Base-by-base conservation (phyloP, 2,113 vertebrate genomes). In the Recurvirostra avosetta region DNA sequence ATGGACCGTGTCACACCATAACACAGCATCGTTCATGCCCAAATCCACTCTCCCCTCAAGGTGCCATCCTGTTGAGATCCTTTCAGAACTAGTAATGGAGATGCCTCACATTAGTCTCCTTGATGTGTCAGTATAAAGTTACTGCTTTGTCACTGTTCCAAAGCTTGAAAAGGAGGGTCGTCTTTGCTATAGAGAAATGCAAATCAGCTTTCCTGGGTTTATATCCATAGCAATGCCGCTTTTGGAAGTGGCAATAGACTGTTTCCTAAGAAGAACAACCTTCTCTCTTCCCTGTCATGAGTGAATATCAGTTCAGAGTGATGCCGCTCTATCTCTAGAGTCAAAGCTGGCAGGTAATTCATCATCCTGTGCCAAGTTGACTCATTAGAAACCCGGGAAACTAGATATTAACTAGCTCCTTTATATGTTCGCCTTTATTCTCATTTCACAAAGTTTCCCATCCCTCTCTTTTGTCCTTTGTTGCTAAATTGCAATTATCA, bases 311-410 rank as follows among this genome's bases (percentile, higher is more conserved):
- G 61, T 74, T 87, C 83, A 88, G 95, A 11, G 3, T 89, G 88
- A 87, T 68, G 80, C 76, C 0, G 7, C 27, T 92, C 65, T 86
- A 53, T 68, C 79, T 94, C 61, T 45, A 65, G 83, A 92, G 95
- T 78, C 43, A 94, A 88, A 75, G 36, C 52, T 96, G 96, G 86
- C 95, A 94, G 94, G 80, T 88, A 81, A 95, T 96, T 94, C 65
- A 92, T 96, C 95, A 94, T 68, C 49, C 45, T 61, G 58, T 5
- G 3, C 56, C 50, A 91, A 61, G 61, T 11, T 89, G 68, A 87
- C 83, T 96, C 88, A 77, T 94, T 96, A 95, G 79, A 94, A 94
- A 85, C 52, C 34, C 43, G 61, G 53, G 47, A 92, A 94, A 56
- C 66, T 50, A 81, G 61, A 85, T 78, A 95, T 91, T 95, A 94